Percentiles rank a stretch among this genome's conserved stretches.
Evolutionary conservation across 2,113 vertebrate species (phyloP).

Genomic region (Salvelinus alpinus): DNA sequence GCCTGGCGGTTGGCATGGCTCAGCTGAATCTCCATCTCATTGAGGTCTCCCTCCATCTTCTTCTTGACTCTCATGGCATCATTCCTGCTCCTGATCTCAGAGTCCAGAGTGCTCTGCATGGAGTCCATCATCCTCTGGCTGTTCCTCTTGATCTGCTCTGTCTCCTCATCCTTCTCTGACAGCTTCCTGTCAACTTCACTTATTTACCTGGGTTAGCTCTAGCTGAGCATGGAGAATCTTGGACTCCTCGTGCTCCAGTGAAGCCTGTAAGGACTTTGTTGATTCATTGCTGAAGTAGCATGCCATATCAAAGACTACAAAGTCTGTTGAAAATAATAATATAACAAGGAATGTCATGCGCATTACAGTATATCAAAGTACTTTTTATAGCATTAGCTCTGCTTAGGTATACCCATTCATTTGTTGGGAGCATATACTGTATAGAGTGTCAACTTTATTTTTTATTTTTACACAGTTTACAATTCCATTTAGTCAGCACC

Average conservation of each 20-base stretch:
- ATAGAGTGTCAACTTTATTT: too few species aligned
- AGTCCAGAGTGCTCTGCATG: constrained; percentile 71
- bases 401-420: too few species aligned
- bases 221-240: constrained; percentile 71
- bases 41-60: constrained; percentile 76
- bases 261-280: constrained; percentile 13
- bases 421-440: too few species aligned
- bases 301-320: too few species aligned
- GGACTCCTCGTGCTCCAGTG: constrained; percentile 71
- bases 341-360: too few species aligned
- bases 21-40: constrained; percentile 76
- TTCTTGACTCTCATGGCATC: constrained; percentile 73
- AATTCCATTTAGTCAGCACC: too few species aligned
- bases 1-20: constrained; percentile 78
- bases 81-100: constrained; percentile 72
- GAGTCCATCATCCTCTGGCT: constrained; percentile 71
- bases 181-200: constrained; percentile 71
- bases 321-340: too few species aligned
- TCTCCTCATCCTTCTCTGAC: constrained; percentile 75
- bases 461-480: too few species aligned
- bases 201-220: constrained; percentile 68
- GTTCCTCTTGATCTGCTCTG: constrained; percentile 75
- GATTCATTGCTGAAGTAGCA: too few species aligned
- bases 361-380: too few species aligned
- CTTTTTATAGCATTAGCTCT: too few species aligned